Evolutionary conservation across 2,113 vertebrate species (phyloP).

Genomic region (Ivindomyrus marchei): DNA sequence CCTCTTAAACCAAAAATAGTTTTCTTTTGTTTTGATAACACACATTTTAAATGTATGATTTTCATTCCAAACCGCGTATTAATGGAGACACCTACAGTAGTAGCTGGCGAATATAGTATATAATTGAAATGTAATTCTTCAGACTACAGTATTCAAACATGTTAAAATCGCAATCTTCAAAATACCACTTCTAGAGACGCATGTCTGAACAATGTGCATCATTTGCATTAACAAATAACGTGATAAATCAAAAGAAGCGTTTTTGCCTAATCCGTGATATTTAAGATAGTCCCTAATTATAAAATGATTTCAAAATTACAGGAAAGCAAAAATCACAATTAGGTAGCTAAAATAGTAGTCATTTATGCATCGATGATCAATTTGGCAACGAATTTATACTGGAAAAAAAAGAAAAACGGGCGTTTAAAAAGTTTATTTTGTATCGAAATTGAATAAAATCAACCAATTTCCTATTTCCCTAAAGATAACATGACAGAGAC

Average conservation of each 20-base stretch:
- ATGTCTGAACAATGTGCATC: not conserved
- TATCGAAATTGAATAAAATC: conserved; percentile 30
- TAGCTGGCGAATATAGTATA: not conserved
- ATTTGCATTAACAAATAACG: not conserved
- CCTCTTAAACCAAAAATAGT: not conserved
- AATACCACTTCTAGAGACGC: not conserved
- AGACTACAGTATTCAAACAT: not conserved
- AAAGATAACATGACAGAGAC: conserved; percentile 26
- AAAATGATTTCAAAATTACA: not conserved
- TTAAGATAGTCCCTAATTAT: not conserved
- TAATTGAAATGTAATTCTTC: not conserved
- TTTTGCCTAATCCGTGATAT: not conserved
- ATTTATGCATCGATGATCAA: not conserved
- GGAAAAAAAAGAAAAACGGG: conserved; percentile 8
- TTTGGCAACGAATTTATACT: not conserved
- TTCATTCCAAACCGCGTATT: not conserved
- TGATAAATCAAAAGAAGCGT: not conserved
- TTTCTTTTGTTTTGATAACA: not conserved
- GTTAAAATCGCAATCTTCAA: not conserved
- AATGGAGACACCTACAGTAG: not conserved
- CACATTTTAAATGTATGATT: not conserved
- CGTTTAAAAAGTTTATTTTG: conserved; percentile 49
- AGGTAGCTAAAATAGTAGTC: not conserved
- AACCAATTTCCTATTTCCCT: conserved; percentile 29
- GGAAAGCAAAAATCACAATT: not conserved